Base-by-base conservation (phyloP, 2,797 vertebrate genomes). In the Poecilia velifera region DNA sequence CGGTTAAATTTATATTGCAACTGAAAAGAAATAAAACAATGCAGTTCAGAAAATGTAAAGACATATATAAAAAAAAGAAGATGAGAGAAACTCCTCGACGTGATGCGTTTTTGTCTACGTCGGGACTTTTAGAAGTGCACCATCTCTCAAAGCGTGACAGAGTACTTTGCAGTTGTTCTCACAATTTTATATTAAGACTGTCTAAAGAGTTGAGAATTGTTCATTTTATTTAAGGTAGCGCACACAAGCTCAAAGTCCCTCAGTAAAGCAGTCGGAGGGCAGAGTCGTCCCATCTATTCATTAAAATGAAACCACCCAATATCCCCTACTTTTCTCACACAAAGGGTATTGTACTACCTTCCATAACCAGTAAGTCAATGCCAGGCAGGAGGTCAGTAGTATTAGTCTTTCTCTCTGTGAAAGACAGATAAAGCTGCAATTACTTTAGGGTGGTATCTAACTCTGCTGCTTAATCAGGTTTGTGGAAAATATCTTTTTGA, bases 341-440 rank as follows among this genome's bases (percentile, higher is more conserved):
- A 91, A 91, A 88, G 16, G 64, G 76, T 68, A 88, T 90, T 92
- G 90, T 98, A 98, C 96, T 98, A 98, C 97, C 97, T 98, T 97
- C 96, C 96, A 98, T 96, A 93, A 96, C 92, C 96, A 97, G 97
- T 97, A 98, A 97, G 96, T 97, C 96, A 98, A 98, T 96, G 95
- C 94, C 97, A 96, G 97, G 97, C 96, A 98, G 97, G 93, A 97
- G 96, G 95, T 98, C 97, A 94, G 96, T 94, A 93, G 96, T 95
- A 95, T 96, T 96, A 91, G 97, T 96, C 95, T 97, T 97, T 96
- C 95, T 96, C 94, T 95, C 96, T 96, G 96, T 91, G 95, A 96
- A 96, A 95, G 95, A 96, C 96, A 96, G 95, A 97, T 94, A 96
- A 94, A 94, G 93, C 88, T 91, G 94, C 86, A 93, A 94, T 96